A percentile compares a stretch with the other conserved stretches of the same genome.
Evolutionary conservation across 1,140 invertebrate genomes (phyloP).

Genomic region (Lepidurus couesii): DNA sequence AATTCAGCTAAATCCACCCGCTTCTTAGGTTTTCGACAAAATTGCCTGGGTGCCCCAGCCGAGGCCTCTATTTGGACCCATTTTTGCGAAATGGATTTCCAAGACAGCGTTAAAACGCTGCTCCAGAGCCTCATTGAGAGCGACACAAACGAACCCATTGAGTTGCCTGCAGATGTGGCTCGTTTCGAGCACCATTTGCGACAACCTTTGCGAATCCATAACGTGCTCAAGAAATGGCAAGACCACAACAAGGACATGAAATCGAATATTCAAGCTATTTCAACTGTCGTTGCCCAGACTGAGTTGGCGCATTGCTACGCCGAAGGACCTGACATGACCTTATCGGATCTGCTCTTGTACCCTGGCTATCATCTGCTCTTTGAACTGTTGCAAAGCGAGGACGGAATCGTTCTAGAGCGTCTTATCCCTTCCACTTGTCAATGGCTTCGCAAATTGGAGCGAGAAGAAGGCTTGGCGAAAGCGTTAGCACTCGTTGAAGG

Average conservation of each 20-base stretch:
- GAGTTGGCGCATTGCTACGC: conserved; percentile 61
- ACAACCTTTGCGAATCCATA: conserved; percentile 78
- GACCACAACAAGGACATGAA: conserved; percentile 39
- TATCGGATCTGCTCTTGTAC: conserved; percentile 77
- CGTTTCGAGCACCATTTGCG: conserved; percentile 75
- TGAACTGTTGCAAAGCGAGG: conserved; percentile 41
- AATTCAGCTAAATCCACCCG: not conserved
- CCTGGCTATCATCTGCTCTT: conserved; percentile 63
- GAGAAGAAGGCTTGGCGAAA: not conserved
- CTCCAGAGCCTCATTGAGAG: conserved; percentile 23
- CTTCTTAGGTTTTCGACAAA: conserved; percentile 64
- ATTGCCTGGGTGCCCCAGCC: conserved; percentile 71
- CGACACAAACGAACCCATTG: not conserved
- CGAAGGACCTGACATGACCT: conserved; percentile 72
- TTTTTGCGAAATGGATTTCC: conserved; percentile 81
- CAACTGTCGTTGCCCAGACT: not conserved
- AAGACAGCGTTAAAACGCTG: conserved; percentile 50
- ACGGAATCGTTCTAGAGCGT: conserved; percentile 44
- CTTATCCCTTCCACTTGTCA: conserved; percentile 58
- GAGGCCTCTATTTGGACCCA: conserved; percentile 85
- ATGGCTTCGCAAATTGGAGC: conserved; percentile 53
- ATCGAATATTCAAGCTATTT: conserved; percentile 6
- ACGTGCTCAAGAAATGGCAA: conserved; percentile 70
- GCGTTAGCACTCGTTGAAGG: not conserved
- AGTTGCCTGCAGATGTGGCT: conserved; percentile 30